Base-by-base conservation (phyloP, 1,140 invertebrate species). In the Episyrphus balteatus region DNA sequence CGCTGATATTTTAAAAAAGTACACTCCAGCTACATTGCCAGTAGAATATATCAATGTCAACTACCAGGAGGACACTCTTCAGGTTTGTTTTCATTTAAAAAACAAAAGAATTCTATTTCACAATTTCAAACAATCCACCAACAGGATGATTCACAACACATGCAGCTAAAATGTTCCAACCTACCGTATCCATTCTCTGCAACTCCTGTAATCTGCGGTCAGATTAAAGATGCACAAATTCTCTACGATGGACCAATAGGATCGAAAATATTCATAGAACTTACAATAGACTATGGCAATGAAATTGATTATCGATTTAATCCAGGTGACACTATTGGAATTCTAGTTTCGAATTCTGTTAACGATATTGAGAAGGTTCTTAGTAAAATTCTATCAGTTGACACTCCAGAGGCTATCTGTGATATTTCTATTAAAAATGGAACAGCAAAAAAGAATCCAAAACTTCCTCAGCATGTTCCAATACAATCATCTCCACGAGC, bases 391-490 rank as follows among this genome's bases (percentile, higher is more conserved):
- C 17, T 54, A 9, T 21, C 63, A 0, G 34, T 0, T 2, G 14
- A 50, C 5, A 51, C 55, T 26, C 53, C 62, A 1, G 56, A 66
- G n/a, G 30, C n/a, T 3, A 21, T 0, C 1, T 59, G 53, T 21
- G 41, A 51, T 19, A 15, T 62, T 1, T 36, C 46, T 30, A 34
- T 63, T 10, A 21, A 18, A 0, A 12, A 47, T 3, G 52, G 47
- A 7, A 57, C 56, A 15, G 48, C 49, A 9, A 65, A 62, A 13
- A 67, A 65, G 41, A 51, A 10, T 9, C 48, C 56, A 9, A 61
- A 56, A 41, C 37, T 71, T 33, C 70, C 70, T 6, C 52, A 50
- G 10, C 62, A 72, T 52, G 56, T 73, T 47, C 71, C 71, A 3
- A 3, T 21, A 12, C 14, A 33, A 5, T 53, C 59, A 1, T 70